phyloP scores from a whole-genome alignment of 2,797 vertebrate species.

The Ceryle rudis region DNA sequence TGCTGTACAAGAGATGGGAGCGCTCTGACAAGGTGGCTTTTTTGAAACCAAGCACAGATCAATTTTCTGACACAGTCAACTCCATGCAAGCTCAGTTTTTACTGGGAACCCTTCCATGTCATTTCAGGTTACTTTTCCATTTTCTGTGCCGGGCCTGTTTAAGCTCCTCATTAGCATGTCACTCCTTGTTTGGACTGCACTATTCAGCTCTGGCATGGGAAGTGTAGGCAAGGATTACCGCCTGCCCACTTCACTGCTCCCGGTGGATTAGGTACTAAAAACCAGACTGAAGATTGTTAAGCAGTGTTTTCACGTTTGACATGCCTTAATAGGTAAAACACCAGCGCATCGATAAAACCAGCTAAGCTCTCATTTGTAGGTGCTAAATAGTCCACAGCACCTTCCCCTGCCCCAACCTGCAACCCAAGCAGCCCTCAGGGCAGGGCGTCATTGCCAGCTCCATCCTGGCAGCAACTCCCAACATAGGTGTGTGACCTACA shows the following conservation, averaged over 20 bases:
- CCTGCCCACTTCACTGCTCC: background rate
- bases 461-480: background rate
- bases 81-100: background rate
- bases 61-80: background rate
- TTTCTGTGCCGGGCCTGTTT: background rate
- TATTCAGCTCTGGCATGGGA: background rate
- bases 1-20: background rate
- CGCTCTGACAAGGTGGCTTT: background rate
- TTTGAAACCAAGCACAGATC: background rate
- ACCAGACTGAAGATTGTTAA: background rate
- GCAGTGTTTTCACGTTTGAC: background rate
- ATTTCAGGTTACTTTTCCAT: background rate
- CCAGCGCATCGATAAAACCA: background rate
- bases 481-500: rapidly evolving
- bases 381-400: background rate
- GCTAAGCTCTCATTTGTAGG: background rate
- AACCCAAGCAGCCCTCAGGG: background rate
- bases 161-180: background rate
- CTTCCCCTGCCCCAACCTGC: background rate
- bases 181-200: background rate
- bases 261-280: background rate
- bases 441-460: background rate
- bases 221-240: background rate
- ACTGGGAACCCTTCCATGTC: background rate
- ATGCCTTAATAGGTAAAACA: background rate